Base-by-base conservation (phyloP, 2,113 vertebrate genomes). In the Raja brachyura region DNA sequence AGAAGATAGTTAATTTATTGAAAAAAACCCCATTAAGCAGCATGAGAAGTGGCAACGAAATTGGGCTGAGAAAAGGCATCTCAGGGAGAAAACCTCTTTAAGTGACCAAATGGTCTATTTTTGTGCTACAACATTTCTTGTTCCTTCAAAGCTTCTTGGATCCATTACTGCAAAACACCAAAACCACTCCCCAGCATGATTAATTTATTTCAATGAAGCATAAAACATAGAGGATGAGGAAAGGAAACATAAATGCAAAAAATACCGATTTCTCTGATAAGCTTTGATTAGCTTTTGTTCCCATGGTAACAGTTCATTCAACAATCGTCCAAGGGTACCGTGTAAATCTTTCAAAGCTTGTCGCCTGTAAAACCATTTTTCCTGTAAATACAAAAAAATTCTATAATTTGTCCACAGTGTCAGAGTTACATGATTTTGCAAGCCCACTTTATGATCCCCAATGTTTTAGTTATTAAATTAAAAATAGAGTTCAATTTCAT, bases 301-400 rank as follows among this genome's bases (percentile, higher is more conserved):
- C 99, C 99, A 99, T 94, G 98, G 99, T 93, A 97, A 96, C 93
- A 99, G 96, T 95, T 99, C 99, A 94, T 99, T 99, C 94, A 99
- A 96, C 94, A 99, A 96, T 95, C 99, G 96, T 94, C 98, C 97
- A 85, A 99, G 97, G 0, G 99, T 99, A 95, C 97, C 96, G 96
- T 99, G 98, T 66, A 99, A 96, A 93, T 99, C 99, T 94, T 99
- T 99, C 94, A 99, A 98, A 66, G 97, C 97, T 95, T 99, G 97
- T 94, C 97, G 97, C 94, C 96, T 97, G 86, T 97, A 96, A 95
- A 97, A 98, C 98, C 97, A 98, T 94, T 97, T 98, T 94, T 97
- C 98, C 98, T 99, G 94, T 73, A 75, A 68, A 68, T 76, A 93
- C 59, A 73, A 61, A 48, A 59, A 70, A 33, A 59, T 85, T 18